These are phyloP conservation scores for Glossophaga mutica DNA, from an alignment of 2,797 vertebrate species.

Conservation along the genomic window DNA sequence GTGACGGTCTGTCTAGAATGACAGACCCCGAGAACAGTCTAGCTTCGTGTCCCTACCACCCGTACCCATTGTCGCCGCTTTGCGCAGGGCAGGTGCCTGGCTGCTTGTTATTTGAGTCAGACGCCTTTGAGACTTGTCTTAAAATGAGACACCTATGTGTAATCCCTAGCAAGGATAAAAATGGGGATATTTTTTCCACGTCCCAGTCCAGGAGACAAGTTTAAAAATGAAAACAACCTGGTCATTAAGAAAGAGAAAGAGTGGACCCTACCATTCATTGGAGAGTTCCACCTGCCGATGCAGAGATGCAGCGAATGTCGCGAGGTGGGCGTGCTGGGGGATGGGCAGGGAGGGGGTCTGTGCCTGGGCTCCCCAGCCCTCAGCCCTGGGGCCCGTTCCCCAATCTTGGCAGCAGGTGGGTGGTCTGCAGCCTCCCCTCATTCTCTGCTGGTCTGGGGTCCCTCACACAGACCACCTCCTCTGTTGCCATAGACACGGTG, in stretches of 20 bases:
- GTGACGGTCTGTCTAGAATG: background rate
- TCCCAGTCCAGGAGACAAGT: background rate
- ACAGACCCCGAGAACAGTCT: background rate
- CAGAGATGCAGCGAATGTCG: background rate
- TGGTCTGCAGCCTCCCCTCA: background rate
- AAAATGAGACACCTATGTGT: background rate
- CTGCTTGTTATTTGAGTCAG: background rate
- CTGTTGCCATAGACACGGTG: background rate
- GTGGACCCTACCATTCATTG: background rate
- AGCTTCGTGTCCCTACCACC: background rate
- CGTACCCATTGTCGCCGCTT: rapidly evolving
- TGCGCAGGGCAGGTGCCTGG: background rate
- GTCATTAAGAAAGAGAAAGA: background rate
- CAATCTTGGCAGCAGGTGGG: background rate
- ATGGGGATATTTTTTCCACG: background rate
- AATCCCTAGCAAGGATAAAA: background rate
- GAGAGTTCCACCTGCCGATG: background rate
- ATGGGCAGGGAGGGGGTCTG: rapidly evolving
- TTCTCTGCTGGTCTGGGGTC: background rate
- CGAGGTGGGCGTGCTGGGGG: rapidly evolving
- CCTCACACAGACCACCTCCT: background rate
- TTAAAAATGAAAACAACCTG: background rate
- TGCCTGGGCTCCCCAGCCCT: background rate
- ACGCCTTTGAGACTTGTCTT: background rate
- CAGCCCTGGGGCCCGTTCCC: background rate